phyloP scores from a whole-genome alignment of 2,797 vertebrate species.

The Spondyliosoma cantharus region DNA sequence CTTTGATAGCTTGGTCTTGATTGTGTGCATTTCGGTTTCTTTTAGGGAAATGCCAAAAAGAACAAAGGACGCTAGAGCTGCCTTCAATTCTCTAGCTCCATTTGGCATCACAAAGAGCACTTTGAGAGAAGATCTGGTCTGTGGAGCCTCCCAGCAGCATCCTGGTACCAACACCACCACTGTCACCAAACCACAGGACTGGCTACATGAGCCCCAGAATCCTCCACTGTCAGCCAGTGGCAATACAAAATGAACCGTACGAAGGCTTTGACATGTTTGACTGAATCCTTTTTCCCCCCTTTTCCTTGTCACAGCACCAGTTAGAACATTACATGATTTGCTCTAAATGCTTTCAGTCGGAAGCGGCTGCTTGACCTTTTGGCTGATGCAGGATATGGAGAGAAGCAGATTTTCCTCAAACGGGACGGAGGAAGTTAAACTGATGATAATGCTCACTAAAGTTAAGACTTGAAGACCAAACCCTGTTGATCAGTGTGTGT shows the following conservation, averaged over 20 bases:
- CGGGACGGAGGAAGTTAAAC: conserved; percentile 40
- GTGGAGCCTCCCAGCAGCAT: conserved; percentile 48
- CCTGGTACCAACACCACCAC: conserved; percentile 52
- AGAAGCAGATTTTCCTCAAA: conserved; percentile 25
- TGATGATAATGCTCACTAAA: conserved; percentile 42
- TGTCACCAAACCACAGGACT: conserved; percentile 49
- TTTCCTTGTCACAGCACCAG: conserved; percentile 57
- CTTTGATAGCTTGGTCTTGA: too few species aligned
- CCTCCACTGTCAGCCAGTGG: conserved; percentile 49
- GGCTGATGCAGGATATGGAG: conserved; percentile 38
- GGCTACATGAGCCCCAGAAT: conserved; percentile 43
- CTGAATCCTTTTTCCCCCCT: conserved; percentile 38
- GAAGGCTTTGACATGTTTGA: conserved; percentile 52
- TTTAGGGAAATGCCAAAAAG: conserved; percentile 96
- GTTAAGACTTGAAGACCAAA: conserved; percentile 77
- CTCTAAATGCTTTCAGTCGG: conserved; percentile 56
- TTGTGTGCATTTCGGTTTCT: conserved; percentile 36
- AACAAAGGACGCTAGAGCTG: conserved; percentile 92
- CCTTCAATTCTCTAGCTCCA: conserved; percentile 44
- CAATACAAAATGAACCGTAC: conserved; percentile 37
- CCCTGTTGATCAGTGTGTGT: conserved; percentile 67
- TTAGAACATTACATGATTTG: conserved; percentile 54
- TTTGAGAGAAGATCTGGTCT: conserved; percentile 45
- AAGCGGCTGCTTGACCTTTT: conserved; percentile 68
- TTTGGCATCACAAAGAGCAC: conserved; percentile 45